These are phyloP conservation scores for Laupala kohalensis DNA, from an alignment of 1,140 invertebrate species.

Conservation along the genomic window DNA sequence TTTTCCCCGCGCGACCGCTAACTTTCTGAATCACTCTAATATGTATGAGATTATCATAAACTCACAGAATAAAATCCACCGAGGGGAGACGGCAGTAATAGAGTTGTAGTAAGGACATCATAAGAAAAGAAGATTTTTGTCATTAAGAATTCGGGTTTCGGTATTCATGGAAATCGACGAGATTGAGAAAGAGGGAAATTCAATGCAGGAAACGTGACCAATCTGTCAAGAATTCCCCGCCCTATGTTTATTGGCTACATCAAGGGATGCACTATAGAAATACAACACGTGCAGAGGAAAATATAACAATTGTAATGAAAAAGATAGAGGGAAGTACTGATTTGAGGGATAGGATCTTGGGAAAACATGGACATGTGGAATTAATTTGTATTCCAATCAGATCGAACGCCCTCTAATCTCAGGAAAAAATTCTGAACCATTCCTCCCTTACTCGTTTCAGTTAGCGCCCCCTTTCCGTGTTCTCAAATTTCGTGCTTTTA, in stretches of 20 bases:
- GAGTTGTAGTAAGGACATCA: not conserved
- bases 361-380: not conserved
- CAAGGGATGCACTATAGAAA: too few relatives aligned
- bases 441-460: not conserved
- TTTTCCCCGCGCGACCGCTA: too few relatives aligned
- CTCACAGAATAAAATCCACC: not conserved
- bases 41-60: not conserved
- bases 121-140: not conserved
- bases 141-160: not conserved
- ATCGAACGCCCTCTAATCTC: not conserved
- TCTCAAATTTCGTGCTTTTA: not conserved
- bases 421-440: not conserved
- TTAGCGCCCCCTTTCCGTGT: not conserved
- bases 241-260: not conserved
- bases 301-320: not conserved
- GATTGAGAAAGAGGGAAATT: not conserved
- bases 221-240: not conserved
- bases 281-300: not conserved
- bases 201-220: not conserved
- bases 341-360: not conserved
- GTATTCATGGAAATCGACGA: not conserved
- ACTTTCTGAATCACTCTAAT: not conserved
- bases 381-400: not conserved
- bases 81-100: not conserved
- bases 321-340: not conserved